phyloP scores from a whole-genome alignment of 2,888 invertebrate genomes.

The Alviniconcha strummeri region DNA sequence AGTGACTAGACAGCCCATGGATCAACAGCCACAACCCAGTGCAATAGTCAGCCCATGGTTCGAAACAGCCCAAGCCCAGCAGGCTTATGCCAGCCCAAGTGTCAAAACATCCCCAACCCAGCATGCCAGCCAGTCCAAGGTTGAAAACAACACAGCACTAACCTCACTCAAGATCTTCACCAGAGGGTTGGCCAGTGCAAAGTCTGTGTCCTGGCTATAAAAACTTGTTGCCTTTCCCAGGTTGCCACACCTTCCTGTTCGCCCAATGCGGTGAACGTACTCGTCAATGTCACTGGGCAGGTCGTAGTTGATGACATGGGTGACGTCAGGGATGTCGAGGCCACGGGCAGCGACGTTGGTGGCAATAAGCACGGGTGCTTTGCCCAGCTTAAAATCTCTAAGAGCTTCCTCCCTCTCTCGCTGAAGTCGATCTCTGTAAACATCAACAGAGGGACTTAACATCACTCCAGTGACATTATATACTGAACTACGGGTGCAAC shows the following conservation, averaged over 20 bases:
- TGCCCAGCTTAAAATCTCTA: conserved; percentile 86
- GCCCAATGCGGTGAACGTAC: conserved; percentile 97
- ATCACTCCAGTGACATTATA: neutral
- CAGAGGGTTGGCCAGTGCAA: conserved; percentile 80
- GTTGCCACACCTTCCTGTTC: conserved; percentile 99
- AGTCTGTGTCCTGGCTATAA: conserved; percentile 72
- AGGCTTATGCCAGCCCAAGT: too few species aligned
- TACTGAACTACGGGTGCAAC: too few species aligned
- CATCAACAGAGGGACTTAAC: neutral
- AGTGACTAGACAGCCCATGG: too few species aligned
- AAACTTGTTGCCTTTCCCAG: conserved; percentile 79
- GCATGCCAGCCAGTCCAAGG: too few species aligned
- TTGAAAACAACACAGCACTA: conserved; percentile 41
- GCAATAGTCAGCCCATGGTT: too few species aligned
- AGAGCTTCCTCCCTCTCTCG: conserved; percentile 84
- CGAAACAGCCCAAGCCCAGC: too few species aligned
- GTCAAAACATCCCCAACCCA: too few species aligned
- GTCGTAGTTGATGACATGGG: conserved; percentile 99
- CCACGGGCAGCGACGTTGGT: conserved; percentile 97
- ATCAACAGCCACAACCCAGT: too few species aligned
- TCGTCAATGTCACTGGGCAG: conserved; percentile 98
- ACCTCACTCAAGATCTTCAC: conserved; percentile 83
- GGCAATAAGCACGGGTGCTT: conserved; percentile 89
- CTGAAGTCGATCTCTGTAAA: conserved; percentile 80
- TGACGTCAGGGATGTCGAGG: conserved; percentile 91